Evolutionary conservation across 2,113 vertebrate species (phyloP), one percentile per base, ranked within the genome.

Genomic region (Calyptomena viridis): DNA sequence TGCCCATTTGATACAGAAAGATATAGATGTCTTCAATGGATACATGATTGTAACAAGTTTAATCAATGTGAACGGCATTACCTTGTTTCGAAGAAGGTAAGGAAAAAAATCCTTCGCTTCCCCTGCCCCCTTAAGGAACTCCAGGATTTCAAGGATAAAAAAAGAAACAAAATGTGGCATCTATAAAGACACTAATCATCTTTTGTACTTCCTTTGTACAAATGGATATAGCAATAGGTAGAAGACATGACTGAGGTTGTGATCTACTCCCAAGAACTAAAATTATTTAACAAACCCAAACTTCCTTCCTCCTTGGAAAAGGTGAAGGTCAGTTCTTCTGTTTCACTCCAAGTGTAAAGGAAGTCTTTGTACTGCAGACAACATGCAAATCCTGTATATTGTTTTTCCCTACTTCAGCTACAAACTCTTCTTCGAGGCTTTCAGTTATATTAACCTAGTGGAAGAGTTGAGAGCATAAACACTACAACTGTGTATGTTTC

Each of bases 281-380:
- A 92, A 52, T 60, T 72, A 87, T 69, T 75, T 50, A 86, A 46
- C 63, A 90, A 79, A 56, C 14, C 15, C 86, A 84, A 80, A 71
- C 92, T 95, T 96, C 52, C 76, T 96, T 95, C 80, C 92, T 86
- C 52, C 35, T 74, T 84, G 66, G 35, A 84, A 68, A 68, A 94
- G 80, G 80, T 68, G 86, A 95, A 95, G 93, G 85, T 72, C 83
- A 92, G 84, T 64, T 90, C 73, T 92, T 62, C 79, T 74, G 31
- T 67, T 93, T 71, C 2, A 1, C 33, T 92, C 31, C n/a, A 86
- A 84, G 23, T 30, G 73, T 16, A 76, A 87, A 86, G 68, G 79
- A 77, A 93, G 39, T 3, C 0, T 63, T 71, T 72, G 8, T 37
- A 64, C 6, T 33, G 47, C 35, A 88, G 72, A 71, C 30, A 25